phyloP scores from a whole-genome alignment of 2,113 vertebrate species.

The Seriola quinqueradiata region DNA sequence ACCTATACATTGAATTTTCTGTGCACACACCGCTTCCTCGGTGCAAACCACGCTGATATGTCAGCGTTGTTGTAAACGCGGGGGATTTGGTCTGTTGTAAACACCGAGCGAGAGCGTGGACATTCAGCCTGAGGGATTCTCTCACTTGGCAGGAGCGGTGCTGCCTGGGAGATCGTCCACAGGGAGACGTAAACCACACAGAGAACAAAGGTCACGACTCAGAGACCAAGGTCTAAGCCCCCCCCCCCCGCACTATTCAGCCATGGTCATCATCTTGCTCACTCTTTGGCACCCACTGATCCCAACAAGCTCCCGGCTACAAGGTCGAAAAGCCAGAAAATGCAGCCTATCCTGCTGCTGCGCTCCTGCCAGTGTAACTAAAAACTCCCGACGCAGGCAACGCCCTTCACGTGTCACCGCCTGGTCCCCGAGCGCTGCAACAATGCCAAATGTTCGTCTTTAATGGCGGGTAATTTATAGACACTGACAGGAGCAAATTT shows the following conservation, averaged over 20 bases:
- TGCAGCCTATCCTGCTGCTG: not conserved
- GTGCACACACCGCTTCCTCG: not conserved
- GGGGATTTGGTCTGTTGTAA: conserved; percentile 4
- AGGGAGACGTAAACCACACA: conserved; percentile 70
- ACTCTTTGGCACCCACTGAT: conserved; percentile 65
- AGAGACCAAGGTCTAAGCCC: conserved; percentile 76
- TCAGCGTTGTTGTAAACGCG: not conserved
- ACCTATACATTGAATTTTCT: not conserved
- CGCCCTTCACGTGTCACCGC: conserved; percentile 47
- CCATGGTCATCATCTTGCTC: conserved; percentile 55
- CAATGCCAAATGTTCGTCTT: conserved; percentile 65
- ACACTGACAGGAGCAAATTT: conserved; percentile 67
- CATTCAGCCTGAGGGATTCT: conserved; percentile 45
- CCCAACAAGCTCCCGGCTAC: conserved; percentile 58
- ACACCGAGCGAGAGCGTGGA: not conserved
- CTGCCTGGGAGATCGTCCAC: conserved; percentile 62
- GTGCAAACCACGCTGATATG: conserved; percentile 7
- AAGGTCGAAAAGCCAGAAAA: conserved; percentile 35
- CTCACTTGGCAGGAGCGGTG: conserved; percentile 49
- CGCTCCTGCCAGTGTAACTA: conserved; percentile 28
- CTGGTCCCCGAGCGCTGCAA: conserved; percentile 38
- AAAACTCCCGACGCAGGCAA: conserved; percentile 25
- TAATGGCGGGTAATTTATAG: conserved; percentile 71
- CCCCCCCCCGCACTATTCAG: conserved; percentile 62
- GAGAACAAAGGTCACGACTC: conserved; percentile 82